A percentile compares a stretch with the other conserved stretches of the same genome.
Conservation (phyloP, 2,888 invertebrate genomes). For the Sphaeridia pumilis region DNA sequence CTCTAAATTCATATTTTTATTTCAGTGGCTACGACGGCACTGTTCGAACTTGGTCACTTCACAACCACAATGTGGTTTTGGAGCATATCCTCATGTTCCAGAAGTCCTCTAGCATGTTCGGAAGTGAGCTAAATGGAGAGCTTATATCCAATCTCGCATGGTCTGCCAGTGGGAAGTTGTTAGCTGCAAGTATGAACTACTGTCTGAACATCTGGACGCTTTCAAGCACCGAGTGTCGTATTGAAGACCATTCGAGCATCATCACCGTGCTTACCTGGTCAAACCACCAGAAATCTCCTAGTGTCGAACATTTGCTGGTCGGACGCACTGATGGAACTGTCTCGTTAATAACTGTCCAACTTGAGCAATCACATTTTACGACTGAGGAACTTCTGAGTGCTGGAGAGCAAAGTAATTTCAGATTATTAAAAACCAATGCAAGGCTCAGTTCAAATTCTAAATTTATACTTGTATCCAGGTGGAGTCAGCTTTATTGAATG, state of each 20-base stretch:
- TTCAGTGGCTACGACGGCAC: constrained; percentile 51
- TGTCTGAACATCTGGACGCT: constrained; percentile 48
- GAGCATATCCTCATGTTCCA: constrained; percentile 49
- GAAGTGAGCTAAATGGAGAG: constrained; percentile 45
- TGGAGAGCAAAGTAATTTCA: constrained; percentile 19
- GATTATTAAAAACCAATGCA: too few relatives aligned
- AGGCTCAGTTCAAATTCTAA: neutral
- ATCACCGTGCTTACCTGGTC: constrained; percentile 47
- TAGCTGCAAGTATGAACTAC: constrained; percentile 49
- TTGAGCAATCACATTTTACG: constrained; percentile 15
- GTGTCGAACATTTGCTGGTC: constrained; percentile 42
- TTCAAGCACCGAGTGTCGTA: constrained; percentile 39
- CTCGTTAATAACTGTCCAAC: constrained; percentile 16
- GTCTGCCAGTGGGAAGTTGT: constrained; percentile 46
- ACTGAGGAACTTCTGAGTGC: constrained; percentile 34
- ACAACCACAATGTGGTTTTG: constrained; percentile 41
- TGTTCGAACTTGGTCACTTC: constrained; percentile 47
- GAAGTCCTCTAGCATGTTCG: constrained; percentile 43
- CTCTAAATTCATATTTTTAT: neutral
- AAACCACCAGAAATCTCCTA: constrained; percentile 32
- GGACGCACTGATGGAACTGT: constrained; percentile 45
- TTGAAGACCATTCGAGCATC: constrained; percentile 43
- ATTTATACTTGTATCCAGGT: constrained; percentile 39
- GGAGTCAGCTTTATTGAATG: constrained; percentile 48
- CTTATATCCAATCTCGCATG: constrained; percentile 44